Conservation (phyloP, 2,888 invertebrate genomes). For the Cheilosia variabilis region DNA sequence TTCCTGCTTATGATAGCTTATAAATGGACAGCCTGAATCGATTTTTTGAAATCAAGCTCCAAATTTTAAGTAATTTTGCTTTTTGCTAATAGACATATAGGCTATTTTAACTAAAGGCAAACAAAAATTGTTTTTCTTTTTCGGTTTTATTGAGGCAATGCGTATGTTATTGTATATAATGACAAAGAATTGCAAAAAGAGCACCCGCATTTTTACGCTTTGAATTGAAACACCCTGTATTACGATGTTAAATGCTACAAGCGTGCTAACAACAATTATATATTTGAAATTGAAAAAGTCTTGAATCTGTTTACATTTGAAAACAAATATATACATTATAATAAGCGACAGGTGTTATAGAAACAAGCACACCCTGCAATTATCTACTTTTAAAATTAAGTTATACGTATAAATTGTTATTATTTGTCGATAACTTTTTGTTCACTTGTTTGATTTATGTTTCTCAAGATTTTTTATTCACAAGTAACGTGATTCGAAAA, state of each 20-base stretch:
- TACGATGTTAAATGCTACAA: constrained; percentile 22
- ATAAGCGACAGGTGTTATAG: neutral
- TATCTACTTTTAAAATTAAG: constrained; percentile 8
- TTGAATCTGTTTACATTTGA: neutral
- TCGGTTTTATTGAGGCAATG: too few species aligned
- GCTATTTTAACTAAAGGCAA: too few species aligned
- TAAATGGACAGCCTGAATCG: too few species aligned
- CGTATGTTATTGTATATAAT: too few species aligned
- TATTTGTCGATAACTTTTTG: constrained; percentile 26
- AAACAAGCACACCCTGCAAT: neutral
- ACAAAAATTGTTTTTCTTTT: too few species aligned
- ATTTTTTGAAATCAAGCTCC: too few species aligned
- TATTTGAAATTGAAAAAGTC: constrained; percentile 15
- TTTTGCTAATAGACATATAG: too few species aligned
- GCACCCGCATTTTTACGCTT: too few species aligned
- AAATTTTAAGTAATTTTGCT: too few species aligned
- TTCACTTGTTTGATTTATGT: constrained; percentile 7
- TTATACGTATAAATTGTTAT: constrained; percentile 7
- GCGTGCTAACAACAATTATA: constrained; percentile 33
- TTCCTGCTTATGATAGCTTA: too few species aligned
- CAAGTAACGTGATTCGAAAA: constrained; percentile 20
- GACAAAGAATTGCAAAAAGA: too few species aligned
- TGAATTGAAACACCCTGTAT: constrained; percentile 2
- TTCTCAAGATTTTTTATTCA: constrained; percentile 20
- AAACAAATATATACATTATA: neutral